A percentile compares a stretch with the other conserved stretches of the same genome.
Evolutionary conservation across 1,140 invertebrate genomes (phyloP).

Genomic region (Rhyzopertha dominica): DNA sequence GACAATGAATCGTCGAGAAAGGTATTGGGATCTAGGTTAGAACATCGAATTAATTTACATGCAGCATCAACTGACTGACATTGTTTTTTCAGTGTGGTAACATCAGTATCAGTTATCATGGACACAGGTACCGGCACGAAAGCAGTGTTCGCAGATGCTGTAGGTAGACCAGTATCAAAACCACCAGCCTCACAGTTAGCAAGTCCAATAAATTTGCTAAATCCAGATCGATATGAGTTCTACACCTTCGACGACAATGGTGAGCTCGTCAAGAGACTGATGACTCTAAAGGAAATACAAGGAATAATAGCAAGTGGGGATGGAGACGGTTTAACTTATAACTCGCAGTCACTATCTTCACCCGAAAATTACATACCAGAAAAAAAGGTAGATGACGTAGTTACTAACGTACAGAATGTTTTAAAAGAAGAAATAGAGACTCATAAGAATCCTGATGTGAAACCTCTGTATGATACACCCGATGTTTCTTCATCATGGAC

Average conservation of each 20-base stretch:
- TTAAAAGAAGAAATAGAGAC: constrained; percentile 69
- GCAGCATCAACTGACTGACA: too few relatives aligned
- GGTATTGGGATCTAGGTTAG: too few relatives aligned
- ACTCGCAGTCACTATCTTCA: too few relatives aligned
- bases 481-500: constrained; percentile 73
- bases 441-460: constrained; percentile 51
- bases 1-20: too few relatives aligned
- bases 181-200: constrained; percentile 54
- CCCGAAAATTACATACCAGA: constrained; percentile 49
- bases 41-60: too few relatives aligned
- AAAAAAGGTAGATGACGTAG: constrained; percentile 70
- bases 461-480: constrained; percentile 57
- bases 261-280: constrained; percentile 71
- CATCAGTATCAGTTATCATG: constrained; percentile 58
- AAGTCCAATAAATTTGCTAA: constrained; percentile 69
- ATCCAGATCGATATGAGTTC: constrained; percentile 77
- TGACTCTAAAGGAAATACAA: constrained; percentile 78
- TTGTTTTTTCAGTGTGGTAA: constrained; percentile 55
- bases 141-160: constrained; percentile 54
- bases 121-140: constrained; percentile 53
- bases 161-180: constrained; percentile 55
- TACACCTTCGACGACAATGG: constrained; percentile 78
- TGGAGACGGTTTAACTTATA: constrained; percentile 47
- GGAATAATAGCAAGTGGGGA: constrained; percentile 74
- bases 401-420: constrained; percentile 75